Evolutionary conservation across 2,797 vertebrate species (phyloP), one percentile per base, ranked within the genome.

Genomic region (Hippoglossus hippoglossus): DNA sequence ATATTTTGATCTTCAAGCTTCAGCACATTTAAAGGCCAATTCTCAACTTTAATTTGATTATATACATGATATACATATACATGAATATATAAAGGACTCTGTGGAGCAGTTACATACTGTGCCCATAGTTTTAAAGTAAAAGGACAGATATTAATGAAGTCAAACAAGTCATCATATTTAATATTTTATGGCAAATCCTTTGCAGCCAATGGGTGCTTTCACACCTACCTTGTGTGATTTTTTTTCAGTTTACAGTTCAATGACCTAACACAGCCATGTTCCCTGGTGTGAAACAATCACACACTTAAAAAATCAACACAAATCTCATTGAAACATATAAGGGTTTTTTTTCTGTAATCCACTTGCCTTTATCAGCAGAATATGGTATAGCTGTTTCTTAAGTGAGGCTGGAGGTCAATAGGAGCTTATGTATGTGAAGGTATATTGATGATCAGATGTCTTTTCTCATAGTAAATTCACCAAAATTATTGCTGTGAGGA

Each of bases 271-370:
- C 18, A 55, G 2, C 3, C 4, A 2, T 25, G 15, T 7, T 53
- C 24, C n/a, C 22, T 2, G 26, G 50, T 55, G 46, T n/a, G 26
- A 60, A 61, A 49, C 28, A 62, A 7, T 73, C 34, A 54, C 16
- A 13, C 6, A 63, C 18, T 10, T n/a, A 47, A 4, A 19, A 13
- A 46, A 11, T 46, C 10, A 46, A 51, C 19, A 13, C 53, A 53
- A 4, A 26, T 58, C 21, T 63, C 5, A 58, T 2, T 34, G 5
- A 0, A 56, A 26, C 26, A 36, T 31, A n/a, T 39, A 19, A 46
- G 12, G 39, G 18, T 47, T 34, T 12, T 39, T 44, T 44, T 16
- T 15, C 41, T 16, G 47, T 15, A 21, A 49, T 49, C 47, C 21
- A 5, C 16, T n/a, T 4, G 1, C 6, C 6, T 47, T 19, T 47